phyloP scores from a whole-genome alignment of 2,113 vertebrate genomes.

The Ochotona princeps region DNA sequence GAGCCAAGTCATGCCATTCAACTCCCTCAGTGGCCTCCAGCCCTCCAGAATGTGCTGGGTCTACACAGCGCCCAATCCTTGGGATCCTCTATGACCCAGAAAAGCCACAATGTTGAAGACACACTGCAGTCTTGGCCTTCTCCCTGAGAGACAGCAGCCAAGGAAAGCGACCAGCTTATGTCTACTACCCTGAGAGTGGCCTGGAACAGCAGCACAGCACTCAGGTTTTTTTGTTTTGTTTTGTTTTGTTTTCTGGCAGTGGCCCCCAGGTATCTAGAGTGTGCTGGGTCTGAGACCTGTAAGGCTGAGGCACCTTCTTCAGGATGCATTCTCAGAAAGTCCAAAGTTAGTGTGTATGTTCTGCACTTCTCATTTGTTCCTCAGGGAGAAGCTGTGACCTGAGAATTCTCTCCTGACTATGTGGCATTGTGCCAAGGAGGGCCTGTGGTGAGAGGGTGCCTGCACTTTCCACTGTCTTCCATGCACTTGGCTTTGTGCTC shows the following conservation, averaged over 20 bases:
- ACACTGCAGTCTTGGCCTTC: not conserved
- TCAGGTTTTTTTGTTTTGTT: no score
- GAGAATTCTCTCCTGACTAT: not conserved
- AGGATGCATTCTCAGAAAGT: not conserved
- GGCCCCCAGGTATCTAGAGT: not conserved
- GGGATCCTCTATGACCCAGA: not conserved
- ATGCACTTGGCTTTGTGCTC: not conserved
- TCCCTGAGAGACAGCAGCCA: not conserved
- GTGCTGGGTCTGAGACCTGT: not conserved
- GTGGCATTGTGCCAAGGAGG: not conserved
- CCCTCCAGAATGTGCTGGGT: not conserved
- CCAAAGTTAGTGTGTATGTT: not conserved
- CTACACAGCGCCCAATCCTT: no score
- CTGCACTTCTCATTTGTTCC: not conserved
- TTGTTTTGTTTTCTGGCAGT: not conserved
- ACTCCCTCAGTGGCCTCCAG: not conserved
- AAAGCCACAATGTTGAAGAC: not conserved
- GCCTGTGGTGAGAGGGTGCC: not conserved
- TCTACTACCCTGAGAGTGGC: not conserved
- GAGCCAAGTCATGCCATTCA: not conserved
- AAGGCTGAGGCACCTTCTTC: not conserved
- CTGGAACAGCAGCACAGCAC: not conserved
- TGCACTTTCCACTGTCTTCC: not conserved
- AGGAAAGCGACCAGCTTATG: not conserved
- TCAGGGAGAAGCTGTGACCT: not conserved